Conservation (phyloP, 2,888 invertebrate genomes). For the Pseudanteris insignis region DNA sequence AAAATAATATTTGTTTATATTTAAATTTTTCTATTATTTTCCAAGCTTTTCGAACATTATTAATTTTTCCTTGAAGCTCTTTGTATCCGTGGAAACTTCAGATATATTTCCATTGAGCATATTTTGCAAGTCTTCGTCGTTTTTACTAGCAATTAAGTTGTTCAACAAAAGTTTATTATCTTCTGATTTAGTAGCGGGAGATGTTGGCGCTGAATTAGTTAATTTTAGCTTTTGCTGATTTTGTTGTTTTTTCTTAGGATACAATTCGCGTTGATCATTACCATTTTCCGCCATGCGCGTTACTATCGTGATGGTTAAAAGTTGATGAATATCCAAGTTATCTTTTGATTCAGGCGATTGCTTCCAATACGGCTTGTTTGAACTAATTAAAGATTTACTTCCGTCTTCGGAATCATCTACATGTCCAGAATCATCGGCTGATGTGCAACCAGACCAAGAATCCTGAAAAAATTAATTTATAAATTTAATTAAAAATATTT, state of each 20-base stretch:
- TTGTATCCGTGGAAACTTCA: slow-evolving; percentile 63
- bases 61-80: slow-evolving; percentile 64
- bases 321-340: slow-evolving; percentile 60
- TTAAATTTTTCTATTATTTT: slow-evolving; percentile 53
- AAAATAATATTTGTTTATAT: too few relatives aligned
- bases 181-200: slow-evolving; percentile 57
- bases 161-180: slow-evolving; percentile 61
- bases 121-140: slow-evolving; percentile 63
- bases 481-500: too few relatives aligned
- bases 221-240: slow-evolving; percentile 54
- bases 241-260: slow-evolving; percentile 58
- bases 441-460: slow-evolving; percentile 53
- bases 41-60: slow-evolving; percentile 65
- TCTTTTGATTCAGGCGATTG: slow-evolving; percentile 59
- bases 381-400: slow-evolving; percentile 51
- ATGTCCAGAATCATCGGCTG: slow-evolving; percentile 43
- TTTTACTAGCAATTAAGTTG: slow-evolving; percentile 58
- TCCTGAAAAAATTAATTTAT: slow-evolving; percentile 55
- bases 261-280: slow-evolving; percentile 56
- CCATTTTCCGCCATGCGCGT: slow-evolving; percentile 62
- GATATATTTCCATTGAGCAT: slow-evolving; percentile 65
- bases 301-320: slow-evolving; percentile 60
- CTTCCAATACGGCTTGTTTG: slow-evolving; percentile 59
- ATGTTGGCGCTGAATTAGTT: slow-evolving; percentile 55
- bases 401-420: slow-evolving; percentile 55